phyloP scores from a whole-genome alignment of 2,113 vertebrate species.

The Diadophis punctatus region DNA sequence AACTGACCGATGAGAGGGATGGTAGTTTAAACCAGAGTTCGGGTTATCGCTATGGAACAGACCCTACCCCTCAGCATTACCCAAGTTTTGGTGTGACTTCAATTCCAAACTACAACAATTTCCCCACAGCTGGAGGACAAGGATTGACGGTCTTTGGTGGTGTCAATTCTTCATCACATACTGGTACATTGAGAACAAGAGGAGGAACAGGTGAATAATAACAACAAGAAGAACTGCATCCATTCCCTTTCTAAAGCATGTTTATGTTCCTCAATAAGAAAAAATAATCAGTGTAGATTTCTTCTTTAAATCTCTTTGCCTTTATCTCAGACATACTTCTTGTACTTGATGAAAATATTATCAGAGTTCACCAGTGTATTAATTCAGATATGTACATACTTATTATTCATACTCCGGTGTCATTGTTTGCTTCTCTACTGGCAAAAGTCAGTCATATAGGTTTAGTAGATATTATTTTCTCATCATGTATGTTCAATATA shows the following conservation, averaged over 20 bases:
- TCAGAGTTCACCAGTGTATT: neutral
- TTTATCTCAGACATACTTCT: neutral
- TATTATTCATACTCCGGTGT: neutral
- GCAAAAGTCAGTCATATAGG: neutral
- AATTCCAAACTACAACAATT: conserved; percentile 97
- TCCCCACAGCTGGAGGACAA: conserved; percentile 82
- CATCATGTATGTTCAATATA: neutral
- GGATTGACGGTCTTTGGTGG: conserved; percentile 90
- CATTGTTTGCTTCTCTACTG: neutral
- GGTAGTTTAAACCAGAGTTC: conserved; percentile 85
- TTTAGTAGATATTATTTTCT: neutral
- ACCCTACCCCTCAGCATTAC: conserved; percentile 89
- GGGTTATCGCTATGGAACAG: conserved; percentile 89
- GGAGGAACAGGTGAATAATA: conserved; percentile 84
- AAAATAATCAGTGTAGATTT: neutral
- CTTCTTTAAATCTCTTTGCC: neutral
- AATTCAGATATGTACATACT: neutral
- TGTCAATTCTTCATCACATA: conserved; percentile 86
- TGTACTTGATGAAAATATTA: neutral
- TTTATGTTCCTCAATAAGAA: neutral
- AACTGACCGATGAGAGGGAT: conserved; percentile 89
- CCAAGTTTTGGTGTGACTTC: conserved; percentile 86
- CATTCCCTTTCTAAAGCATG: neutral
- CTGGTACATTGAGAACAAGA: conserved; percentile 86
- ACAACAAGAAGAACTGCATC: neutral